Evolutionary conservation across 2,888 invertebrate genomes (phyloP), one percentile per base, ranked within the genome.

Genomic region (Lepidocyrtinus sp.): DNA sequence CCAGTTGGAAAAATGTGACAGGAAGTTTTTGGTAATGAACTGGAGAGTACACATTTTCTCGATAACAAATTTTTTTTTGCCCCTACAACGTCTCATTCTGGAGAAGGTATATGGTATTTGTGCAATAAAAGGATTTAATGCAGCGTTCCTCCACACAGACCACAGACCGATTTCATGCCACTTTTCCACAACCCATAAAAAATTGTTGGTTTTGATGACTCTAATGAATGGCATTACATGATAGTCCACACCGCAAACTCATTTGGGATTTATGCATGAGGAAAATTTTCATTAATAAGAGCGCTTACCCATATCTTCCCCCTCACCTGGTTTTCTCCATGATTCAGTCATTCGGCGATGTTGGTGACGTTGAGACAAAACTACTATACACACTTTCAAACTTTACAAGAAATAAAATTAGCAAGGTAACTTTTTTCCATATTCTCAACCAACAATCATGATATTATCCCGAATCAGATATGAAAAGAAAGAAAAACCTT

Each of bases 1-100:
- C 69, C 79, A 74, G 65, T 74, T 79, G 46, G 27, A 79, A 74
- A 74, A 79, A 79, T 74, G 79, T 74, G 74, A 62, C 79, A 79
- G 79, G 79, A 79, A 79, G 79, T 79, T 73, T 67, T 75, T 75
- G 71, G 68, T 75, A 75, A 68, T 75, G 68, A 68, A 62, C 5
- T 68, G 59, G 59, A n/a, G 59, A 59, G 59, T 50, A 50, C 59
- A 21, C 59, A 21, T 59, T 59, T 12, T 36, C 50, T 50, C 19
- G 59, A 59, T 59, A 59, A 50, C 12, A 50, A 12, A 36, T 36
- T 36, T 36, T 36, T 36, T 36, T 36, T 59, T 59, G 59, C 22
- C 59, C 22, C 59, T 15, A 59, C 19, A 55, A 59, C 19, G 59
- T 59, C 59, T 59, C 22, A n/a, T 59, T 59, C 59, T 59, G 59